phyloP scores from a whole-genome alignment of 2,888 invertebrate species.

The Drosophila quasianomalipes region DNA sequence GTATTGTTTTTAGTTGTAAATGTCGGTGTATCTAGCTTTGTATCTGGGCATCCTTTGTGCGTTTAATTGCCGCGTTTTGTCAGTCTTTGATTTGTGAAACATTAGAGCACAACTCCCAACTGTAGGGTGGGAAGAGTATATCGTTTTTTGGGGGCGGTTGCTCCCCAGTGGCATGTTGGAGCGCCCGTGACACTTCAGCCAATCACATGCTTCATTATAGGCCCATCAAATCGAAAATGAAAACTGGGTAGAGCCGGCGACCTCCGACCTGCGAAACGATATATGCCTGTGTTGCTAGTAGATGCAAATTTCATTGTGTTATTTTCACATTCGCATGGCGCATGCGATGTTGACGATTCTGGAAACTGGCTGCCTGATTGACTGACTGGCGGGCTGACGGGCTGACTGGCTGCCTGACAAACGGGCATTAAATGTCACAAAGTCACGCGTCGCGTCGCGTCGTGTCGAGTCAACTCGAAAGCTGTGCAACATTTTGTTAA shows the following conservation, averaged over 20 bases:
- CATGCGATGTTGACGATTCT: conserved; percentile 38
- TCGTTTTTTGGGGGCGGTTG: background rate
- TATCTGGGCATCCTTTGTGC: conserved; percentile 15
- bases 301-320: conserved; percentile 74
- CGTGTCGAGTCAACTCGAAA: conserved; percentile 47
- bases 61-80: conserved; percentile 44
- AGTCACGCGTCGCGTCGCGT: conserved; percentile 70
- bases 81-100: conserved; percentile 31
- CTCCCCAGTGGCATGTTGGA: conserved; percentile 25
- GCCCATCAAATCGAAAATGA: conserved; percentile 55
- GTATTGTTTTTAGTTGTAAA: conserved; percentile 43
- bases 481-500: conserved; percentile 60
- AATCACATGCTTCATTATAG: conserved; percentile 77
- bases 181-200: conserved; percentile 68
- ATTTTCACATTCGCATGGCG: conserved; percentile 70
- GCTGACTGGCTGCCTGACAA: conserved; percentile 53
- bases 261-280: conserved; percentile 6
- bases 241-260: background rate
- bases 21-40: conserved; percentile 5
- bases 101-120: conserved; percentile 19
- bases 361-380: conserved; percentile 34
- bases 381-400: conserved; percentile 23
- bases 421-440: conserved; percentile 77
- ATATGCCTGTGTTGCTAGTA: conserved; percentile 7
- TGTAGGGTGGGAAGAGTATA: background rate